Evolutionary conservation across 1,140 invertebrate species (phyloP).

Genomic region (Holotrichia oblita): DNA sequence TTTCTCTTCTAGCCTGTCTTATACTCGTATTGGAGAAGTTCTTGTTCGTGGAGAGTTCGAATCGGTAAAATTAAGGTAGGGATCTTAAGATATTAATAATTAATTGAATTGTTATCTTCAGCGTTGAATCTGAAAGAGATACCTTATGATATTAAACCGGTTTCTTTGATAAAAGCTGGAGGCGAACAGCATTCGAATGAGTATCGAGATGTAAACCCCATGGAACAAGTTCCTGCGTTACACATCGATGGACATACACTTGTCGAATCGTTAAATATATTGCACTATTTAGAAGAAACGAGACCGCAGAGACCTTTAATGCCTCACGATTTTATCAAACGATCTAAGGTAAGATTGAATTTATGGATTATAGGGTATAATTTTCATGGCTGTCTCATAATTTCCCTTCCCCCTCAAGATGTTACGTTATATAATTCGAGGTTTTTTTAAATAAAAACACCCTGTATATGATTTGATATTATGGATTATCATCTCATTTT

Average conservation of each 20-base stretch:
- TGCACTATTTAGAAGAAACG: constrained; percentile 95
- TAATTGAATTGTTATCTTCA: no score
- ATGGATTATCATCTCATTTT: no score
- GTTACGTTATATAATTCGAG: no score
- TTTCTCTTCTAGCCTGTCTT: constrained; percentile 84
- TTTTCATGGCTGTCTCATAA: no score
- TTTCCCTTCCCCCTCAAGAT: no score
- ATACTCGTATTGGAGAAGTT: constrained; percentile 93
- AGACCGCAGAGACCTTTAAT: constrained; percentile 84
- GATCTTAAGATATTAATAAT: constrained; percentile 42
- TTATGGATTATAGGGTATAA: not conserved
- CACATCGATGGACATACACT: constrained; percentile 85
- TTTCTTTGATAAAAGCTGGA: constrained; percentile 88
- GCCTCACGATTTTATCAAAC: constrained; percentile 84
- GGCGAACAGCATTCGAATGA: constrained; percentile 90
- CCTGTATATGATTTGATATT: no score
- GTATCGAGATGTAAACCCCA: constrained; percentile 89
- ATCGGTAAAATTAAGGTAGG: constrained; percentile 70
- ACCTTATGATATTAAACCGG: constrained; percentile 91
- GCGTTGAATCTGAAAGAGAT: constrained; percentile 92
- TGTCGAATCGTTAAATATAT: constrained; percentile 91
- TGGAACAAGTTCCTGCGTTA: constrained; percentile 92
- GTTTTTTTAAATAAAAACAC: no score
- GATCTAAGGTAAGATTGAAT: constrained; percentile 77
- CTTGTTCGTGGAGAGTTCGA: constrained; percentile 89